A percentile compares a stretch with the other conserved stretches of the same genome.
These are phyloP conservation scores for Premnoplex brunnescens DNA, from an alignment of 2,797 vertebrate genomes.

Conservation along the genomic window DNA sequence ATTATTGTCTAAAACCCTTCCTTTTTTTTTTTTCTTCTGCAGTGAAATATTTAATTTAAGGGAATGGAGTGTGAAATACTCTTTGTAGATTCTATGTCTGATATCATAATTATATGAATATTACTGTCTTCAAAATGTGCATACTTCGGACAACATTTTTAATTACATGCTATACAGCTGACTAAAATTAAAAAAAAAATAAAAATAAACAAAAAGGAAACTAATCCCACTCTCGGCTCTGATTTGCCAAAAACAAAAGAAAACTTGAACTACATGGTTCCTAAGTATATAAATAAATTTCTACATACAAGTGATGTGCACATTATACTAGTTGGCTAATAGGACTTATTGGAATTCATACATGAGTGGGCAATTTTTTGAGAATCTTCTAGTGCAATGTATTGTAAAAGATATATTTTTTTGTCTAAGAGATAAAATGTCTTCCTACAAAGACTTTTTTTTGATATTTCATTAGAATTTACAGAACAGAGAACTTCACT, in stretches of 20 bases:
- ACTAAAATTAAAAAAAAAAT: background rate
- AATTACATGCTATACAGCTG: background rate
- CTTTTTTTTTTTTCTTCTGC: background rate
- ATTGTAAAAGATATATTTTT: background rate
- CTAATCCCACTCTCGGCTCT: background rate
- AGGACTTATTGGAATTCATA: background rate
- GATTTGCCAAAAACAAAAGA: background rate
- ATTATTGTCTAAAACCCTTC: slow-evolving; percentile 2
- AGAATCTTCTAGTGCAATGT: background rate
- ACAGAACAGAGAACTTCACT: background rate
- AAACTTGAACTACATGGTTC: background rate
- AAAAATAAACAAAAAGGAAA: background rate
- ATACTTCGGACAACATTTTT: slow-evolving; percentile 19
- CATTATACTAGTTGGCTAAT: background rate
- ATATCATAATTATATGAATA: background rate
- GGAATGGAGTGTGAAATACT: slow-evolving; percentile 4
- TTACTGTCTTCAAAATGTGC: background rate
- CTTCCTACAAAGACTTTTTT: background rate
- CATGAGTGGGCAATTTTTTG: background rate
- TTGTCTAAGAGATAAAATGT: background rate
- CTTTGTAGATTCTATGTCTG: background rate
- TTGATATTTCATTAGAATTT: background rate
- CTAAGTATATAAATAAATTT: background rate
- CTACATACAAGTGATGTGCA: background rate
- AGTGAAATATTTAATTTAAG: slow-evolving; percentile 42